Percentiles rank a stretch among this genome's conserved stretches.
Conservation (phyloP, 2,113 vertebrate genomes). For the Grammomys dolichurus region DNA sequence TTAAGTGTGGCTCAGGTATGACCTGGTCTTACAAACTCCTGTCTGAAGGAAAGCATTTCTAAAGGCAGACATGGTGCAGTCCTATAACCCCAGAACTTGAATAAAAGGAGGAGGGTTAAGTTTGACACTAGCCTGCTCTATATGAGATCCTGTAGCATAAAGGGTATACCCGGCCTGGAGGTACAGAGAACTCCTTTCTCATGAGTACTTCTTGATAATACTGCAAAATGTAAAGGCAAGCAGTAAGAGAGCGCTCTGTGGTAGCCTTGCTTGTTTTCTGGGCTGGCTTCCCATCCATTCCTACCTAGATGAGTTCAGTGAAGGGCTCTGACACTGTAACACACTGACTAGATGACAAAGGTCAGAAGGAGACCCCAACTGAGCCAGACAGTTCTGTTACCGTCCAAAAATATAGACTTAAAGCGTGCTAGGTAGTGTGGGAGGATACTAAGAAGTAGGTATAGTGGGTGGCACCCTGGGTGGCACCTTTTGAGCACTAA, state of each 20-base stretch:
- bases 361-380: neutral
- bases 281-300: neutral
- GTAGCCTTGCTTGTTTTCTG: neutral
- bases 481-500: neutral
- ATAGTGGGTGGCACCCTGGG: neutral
- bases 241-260: neutral
- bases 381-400: neutral
- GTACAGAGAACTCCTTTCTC: neutral
- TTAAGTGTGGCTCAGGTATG: neutral
- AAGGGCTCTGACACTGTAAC: neutral
- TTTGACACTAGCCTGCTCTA: neutral
- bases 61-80: neutral
- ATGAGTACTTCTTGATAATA: neutral
- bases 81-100: neutral
- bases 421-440: neutral
- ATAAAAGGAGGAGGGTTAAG: neutral
- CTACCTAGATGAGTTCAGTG: neutral
- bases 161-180: neutral
- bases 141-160: neutral
- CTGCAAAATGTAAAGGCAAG: neutral
- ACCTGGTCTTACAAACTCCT: accelerated
- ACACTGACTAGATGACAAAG: neutral
- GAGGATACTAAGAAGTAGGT: neutral
- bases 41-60: neutral
- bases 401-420: neutral